A percentile compares a stretch with the other conserved stretches of the same genome.
These are phyloP conservation scores for Drosophila neocordata DNA, from an alignment of 1,140 invertebrate genomes.

Conservation along the genomic window DNA sequence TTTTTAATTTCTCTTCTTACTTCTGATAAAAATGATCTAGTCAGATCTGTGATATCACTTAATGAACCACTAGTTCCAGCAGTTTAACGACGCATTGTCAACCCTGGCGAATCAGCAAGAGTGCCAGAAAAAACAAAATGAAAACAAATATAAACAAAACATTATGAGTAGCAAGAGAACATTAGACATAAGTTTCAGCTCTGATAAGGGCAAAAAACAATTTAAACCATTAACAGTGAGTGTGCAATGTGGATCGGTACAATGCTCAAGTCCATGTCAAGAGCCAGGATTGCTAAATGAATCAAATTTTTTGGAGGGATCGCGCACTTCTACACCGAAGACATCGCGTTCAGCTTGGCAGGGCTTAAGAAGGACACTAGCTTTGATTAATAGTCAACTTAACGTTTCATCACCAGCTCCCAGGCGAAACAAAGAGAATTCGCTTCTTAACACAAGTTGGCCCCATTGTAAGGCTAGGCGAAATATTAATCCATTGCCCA, in stretches of 20 bases:
- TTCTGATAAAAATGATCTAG: too few species aligned
- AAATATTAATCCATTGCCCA: neutral
- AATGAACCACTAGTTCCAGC: neutral
- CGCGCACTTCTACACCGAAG: conserved; percentile 2
- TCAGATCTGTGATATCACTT: neutral
- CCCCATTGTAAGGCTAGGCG: neutral
- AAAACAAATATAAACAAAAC: neutral
- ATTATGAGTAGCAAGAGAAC: neutral
- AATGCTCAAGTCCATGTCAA: neutral
- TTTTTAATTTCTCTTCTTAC: too few species aligned
- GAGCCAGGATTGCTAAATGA: neutral
- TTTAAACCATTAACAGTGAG: conserved; percentile 4
- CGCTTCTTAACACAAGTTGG: neutral
- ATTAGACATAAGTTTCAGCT: neutral
- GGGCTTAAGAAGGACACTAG: neutral
- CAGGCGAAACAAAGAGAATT: neutral
- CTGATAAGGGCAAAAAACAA: neutral
- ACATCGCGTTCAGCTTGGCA: neutral
- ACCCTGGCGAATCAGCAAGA: neutral
- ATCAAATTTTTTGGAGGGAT: neutral
- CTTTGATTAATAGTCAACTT: neutral
- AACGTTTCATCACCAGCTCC: neutral
- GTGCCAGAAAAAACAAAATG: neutral
- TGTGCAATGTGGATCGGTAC: neutral
- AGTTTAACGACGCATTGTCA: neutral